These are phyloP conservation scores for Lathronympha strigana DNA, from an alignment of 2,888 invertebrate genomes.

Conservation along the genomic window DNA sequence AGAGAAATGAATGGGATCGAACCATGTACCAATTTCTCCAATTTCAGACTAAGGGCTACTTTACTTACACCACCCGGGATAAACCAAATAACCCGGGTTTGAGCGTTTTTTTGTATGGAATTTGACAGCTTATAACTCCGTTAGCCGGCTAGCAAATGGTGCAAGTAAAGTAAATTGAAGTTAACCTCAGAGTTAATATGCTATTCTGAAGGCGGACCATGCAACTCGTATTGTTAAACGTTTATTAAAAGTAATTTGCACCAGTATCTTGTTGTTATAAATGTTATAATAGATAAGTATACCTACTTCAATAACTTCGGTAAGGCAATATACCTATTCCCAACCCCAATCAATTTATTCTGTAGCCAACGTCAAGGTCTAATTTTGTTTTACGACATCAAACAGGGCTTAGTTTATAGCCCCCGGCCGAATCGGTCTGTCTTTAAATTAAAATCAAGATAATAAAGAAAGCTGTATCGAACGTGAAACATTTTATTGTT, in stretches of 20 bases:
- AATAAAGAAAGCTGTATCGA: neutral
- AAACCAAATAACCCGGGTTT: too few relatives aligned
- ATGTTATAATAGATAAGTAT: too few relatives aligned
- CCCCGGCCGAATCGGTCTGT: neutral
- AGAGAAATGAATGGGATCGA: neutral
- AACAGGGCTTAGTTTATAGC: neutral
- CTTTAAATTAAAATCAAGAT: neutral
- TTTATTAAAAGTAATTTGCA: too few relatives aligned
- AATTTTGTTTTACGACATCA: neutral
- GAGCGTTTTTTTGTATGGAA: too few relatives aligned
- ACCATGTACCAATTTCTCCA: neutral
- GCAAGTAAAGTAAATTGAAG: too few relatives aligned
- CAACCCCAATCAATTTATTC: neutral
- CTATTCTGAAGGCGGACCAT: too few relatives aligned
- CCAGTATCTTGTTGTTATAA: too few relatives aligned
- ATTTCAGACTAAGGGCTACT: neutral
- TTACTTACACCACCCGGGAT: neutral
- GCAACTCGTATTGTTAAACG: too few relatives aligned
- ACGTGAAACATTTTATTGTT: neutral
- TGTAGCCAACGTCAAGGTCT: neutral
- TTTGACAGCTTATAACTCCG: too few relatives aligned
- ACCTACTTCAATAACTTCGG: neutral
- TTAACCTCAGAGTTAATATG: too few relatives aligned
- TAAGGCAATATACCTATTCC: neutral
- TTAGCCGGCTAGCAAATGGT: too few relatives aligned